Evolutionary conservation across 2,888 invertebrate genomes (phyloP), one percentile per base, ranked within the genome.

Genomic region (Trachelus stipa): DNA sequence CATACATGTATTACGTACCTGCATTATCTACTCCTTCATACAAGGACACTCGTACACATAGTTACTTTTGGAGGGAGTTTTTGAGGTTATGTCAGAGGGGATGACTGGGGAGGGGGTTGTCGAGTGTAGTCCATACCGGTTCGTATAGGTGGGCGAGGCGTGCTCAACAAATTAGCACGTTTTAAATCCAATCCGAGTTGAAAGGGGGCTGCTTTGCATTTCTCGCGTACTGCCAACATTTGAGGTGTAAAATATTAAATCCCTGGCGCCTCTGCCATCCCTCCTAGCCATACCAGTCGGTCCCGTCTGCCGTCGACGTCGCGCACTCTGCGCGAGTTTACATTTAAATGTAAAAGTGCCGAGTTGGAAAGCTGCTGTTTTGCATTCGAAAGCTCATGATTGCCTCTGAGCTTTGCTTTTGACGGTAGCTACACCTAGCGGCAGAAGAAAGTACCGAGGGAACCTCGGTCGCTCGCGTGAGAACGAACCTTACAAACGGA

Each of bases 321-420:
- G 87, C 88, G 88, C 90, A 89, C 91, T 91, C 90, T 86, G 86
- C 56, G 56, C 90, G 90, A 90, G 90, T 91, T 91, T 91, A 91
- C 91, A 91, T 91, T 91, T 91, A 90, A 91, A 91, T 91, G 91
- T 91, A 91, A 91, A 91, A 91, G 90, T 90, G 89, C 86, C 87
- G 83, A 84, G 87, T 85, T 87, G 87, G 85, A 89, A 68, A 83
- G 88, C 88, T 88, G 90, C 90, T 91, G 88, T 90, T 91, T 91
- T 91, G 91, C 91, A 91, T 91, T 91, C 91, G 90, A 91, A 91
- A 91, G 91, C 91, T 91, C 90, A 90, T 91, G 91, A 91, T 91
- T 91, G 91, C 91, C 90, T 91, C 90, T 89, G 91, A 91, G 91
- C 90, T 91, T 90, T 91, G 91, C 91, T 91, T 91, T 91, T 91